Percentiles rank a stretch among this genome's conserved stretches.
Conservation (phyloP, 2,888 invertebrate species). For the Ectemnius lituratus region DNA sequence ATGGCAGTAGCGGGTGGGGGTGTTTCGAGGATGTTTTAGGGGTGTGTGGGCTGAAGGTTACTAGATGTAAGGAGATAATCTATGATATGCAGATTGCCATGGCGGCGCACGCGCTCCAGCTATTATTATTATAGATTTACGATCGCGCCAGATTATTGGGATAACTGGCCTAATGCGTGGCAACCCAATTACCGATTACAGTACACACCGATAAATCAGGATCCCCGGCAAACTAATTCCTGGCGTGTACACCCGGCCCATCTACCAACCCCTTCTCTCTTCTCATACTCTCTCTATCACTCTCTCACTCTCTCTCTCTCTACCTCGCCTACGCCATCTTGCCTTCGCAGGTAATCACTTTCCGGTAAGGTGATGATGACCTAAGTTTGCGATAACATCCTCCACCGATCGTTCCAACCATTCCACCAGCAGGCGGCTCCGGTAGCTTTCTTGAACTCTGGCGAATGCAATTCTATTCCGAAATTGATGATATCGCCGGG, state of each 20-base stretch:
- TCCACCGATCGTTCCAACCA: constrained; percentile 1
- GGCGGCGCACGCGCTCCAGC: constrained; percentile 11
- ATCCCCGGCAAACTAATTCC: constrained; percentile 49
- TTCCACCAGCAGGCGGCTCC: too few species aligned
- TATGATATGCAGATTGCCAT: constrained; percentile 19
- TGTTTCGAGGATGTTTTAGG: too few species aligned
- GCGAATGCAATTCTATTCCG: constrained; percentile 41
- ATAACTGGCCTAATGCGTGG: constrained; percentile 46
- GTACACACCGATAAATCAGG: constrained; percentile 54
- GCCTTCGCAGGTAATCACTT: constrained; percentile 48
- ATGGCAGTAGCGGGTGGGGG: not conserved
- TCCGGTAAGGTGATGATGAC: constrained; percentile 50
- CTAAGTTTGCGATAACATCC: constrained; percentile 58
- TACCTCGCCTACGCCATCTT: constrained; percentile 15
- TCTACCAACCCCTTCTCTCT: not conserved
- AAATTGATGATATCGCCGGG: constrained; percentile 41
- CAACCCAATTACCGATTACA: constrained; percentile 54
- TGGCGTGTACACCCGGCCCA: not conserved
- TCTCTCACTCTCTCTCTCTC: constrained; percentile 7
- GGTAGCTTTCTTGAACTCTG: constrained; percentile 43
- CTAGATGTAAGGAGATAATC: constrained; percentile 8
- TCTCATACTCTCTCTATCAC: too few species aligned
- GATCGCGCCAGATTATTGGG: constrained; percentile 51
- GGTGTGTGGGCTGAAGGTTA: not conserved
- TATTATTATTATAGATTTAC: constrained; percentile 51